These are phyloP conservation scores for Tipula unca DNA, from an alignment of 2,888 invertebrate species.

Conservation along the genomic window DNA sequence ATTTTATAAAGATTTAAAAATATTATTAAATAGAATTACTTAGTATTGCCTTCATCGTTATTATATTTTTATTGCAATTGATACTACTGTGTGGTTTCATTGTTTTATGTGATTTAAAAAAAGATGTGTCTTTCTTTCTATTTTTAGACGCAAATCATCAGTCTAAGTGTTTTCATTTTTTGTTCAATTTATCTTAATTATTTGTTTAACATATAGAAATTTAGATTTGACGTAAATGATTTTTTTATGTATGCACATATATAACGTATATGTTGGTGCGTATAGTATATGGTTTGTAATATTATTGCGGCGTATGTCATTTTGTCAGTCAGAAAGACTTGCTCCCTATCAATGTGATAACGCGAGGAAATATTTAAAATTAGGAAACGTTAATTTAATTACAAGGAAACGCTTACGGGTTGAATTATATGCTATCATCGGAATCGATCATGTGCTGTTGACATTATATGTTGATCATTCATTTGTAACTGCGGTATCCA, in stretches of 20 bases:
- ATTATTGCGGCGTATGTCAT: too few species aligned
- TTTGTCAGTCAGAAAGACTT: too few species aligned
- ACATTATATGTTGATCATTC: too few species aligned
- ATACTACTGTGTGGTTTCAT: not conserved
- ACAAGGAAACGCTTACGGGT: too few species aligned
- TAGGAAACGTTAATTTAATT: too few species aligned
- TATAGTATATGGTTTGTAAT: too few species aligned
- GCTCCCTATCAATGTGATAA: too few species aligned
- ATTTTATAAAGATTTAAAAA: not conserved
- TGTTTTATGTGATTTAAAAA: not conserved
- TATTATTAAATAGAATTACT: not conserved
- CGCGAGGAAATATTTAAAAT: too few species aligned
- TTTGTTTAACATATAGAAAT: not conserved
- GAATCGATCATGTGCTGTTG: too few species aligned
- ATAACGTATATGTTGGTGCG: too few species aligned
- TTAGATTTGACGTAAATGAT: not conserved
- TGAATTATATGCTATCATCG: too few species aligned
- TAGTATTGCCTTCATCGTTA: not conserved
- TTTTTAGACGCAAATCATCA: not conserved
- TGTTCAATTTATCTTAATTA: not conserved
- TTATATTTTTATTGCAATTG: constrained; percentile 9
- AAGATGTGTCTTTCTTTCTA: not conserved
- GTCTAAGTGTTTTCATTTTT: not conserved
- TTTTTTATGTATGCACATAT: not conserved
- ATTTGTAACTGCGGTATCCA: too few species aligned